These are phyloP conservation scores for Syngnathoides biaculeatus DNA, from an alignment of 2,113 vertebrate species.

Conservation along the genomic window DNA sequence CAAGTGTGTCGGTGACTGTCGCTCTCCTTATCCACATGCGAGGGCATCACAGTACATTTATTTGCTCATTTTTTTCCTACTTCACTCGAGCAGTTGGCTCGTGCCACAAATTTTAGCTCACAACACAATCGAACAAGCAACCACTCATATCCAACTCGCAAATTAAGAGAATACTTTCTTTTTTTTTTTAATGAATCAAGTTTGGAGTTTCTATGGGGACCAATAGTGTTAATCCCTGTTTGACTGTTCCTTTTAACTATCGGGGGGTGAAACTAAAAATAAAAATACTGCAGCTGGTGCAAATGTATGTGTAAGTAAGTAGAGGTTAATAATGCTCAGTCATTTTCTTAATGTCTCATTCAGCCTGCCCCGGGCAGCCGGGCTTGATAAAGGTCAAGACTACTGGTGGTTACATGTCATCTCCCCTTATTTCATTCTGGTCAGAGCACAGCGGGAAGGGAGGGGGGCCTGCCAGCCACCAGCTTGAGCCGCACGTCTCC, in stretches of 20 bases:
- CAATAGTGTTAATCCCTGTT: slow-evolving; percentile 38
- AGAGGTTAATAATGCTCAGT: slow-evolving; percentile 62
- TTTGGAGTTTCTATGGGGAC: too few relatives aligned
- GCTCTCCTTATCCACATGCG: too few relatives aligned
- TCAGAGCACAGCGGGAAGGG: slow-evolving; percentile 35
- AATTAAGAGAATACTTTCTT: too few relatives aligned
- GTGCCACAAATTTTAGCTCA: too few relatives aligned
- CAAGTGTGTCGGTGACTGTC: too few relatives aligned
- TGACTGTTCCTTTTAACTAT: slow-evolving; percentile 30
- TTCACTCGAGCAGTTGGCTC: too few relatives aligned
- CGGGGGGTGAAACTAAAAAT: slow-evolving; percentile 21
- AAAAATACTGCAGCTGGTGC: slow-evolving; percentile 24
- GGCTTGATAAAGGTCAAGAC: slow-evolving; percentile 70
- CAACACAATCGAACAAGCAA: too few relatives aligned
- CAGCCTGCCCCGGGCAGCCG: slow-evolving; percentile 48
- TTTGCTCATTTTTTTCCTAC: too few relatives aligned
- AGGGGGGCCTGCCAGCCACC: slow-evolving; percentile 14
- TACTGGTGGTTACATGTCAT: slow-evolving; percentile 58
- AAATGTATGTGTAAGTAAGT: slow-evolving; percentile 30
- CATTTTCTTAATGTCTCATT: slow-evolving; percentile 68
- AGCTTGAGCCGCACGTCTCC: slow-evolving; percentile 35
- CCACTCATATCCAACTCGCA: too few relatives aligned
- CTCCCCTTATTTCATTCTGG: slow-evolving; percentile 54
- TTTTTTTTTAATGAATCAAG: too few relatives aligned
- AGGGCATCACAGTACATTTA: too few relatives aligned